Conservation (phyloP, 2,888 invertebrate species). For the Phortica magna region DNA sequence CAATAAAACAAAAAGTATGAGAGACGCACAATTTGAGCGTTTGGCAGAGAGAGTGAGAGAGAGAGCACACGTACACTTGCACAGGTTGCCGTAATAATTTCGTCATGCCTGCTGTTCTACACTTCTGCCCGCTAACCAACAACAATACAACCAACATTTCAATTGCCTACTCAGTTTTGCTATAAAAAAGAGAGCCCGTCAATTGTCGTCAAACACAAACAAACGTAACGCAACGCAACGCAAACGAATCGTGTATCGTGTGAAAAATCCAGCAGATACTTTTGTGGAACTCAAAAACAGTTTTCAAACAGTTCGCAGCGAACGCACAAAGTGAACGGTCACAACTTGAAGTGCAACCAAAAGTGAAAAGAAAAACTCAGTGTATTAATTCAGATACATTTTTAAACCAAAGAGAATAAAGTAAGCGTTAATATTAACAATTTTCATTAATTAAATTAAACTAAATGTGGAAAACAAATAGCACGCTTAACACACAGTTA, state of each 20-base stretch:
- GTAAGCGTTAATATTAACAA: slow-evolving; percentile 3
- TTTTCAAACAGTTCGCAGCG: slow-evolving; percentile 67
- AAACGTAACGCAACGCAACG: background rate
- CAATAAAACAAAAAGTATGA: slow-evolving; percentile 37
- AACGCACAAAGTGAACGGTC: slow-evolving; percentile 67
- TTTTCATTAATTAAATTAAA: background rate
- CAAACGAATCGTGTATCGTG: background rate
- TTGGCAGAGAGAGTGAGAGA: background rate
- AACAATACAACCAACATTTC: background rate
- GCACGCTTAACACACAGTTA: too few species aligned
- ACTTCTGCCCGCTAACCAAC: background rate
- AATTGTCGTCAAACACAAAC: background rate
- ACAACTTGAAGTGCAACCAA: slow-evolving; percentile 4
- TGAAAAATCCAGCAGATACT: slow-evolving; percentile 61
- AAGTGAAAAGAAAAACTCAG: slow-evolving; percentile 38
- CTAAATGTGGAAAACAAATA: background rate
- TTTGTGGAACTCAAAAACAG: slow-evolving; percentile 36
- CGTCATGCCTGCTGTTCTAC: slow-evolving; percentile 65
- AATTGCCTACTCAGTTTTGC: background rate
- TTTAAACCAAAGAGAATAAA: slow-evolving; percentile 48
- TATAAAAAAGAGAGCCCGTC: background rate
- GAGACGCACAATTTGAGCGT: slow-evolving; percentile 42
- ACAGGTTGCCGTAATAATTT: slow-evolving; percentile 50
- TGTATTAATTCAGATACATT: slow-evolving; percentile 43
- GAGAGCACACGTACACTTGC: background rate